Percentiles rank a stretch among this genome's conserved stretches.
phyloP scores from a whole-genome alignment of 2,113 vertebrate genomes.

The Tragelaphus strepsiceros region DNA sequence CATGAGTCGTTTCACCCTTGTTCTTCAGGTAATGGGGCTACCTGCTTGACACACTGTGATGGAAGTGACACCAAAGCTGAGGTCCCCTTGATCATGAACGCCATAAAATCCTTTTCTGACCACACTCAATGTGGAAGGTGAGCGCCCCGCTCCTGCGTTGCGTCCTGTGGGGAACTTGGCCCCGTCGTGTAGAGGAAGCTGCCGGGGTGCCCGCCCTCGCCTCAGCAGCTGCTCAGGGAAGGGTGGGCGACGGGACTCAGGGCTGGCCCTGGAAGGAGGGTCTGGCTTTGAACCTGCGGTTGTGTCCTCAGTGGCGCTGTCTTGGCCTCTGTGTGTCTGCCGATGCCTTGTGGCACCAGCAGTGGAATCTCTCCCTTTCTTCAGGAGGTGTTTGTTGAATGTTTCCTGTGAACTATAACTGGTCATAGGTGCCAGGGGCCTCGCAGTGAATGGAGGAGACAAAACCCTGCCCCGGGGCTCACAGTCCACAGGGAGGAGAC shows the following conservation, averaged over 20 bases:
- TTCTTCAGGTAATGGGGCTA: slow-evolving; percentile 90
- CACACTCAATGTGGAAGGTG: slow-evolving; percentile 86
- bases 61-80: slow-evolving; percentile 89
- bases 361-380: neutral
- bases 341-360: neutral
- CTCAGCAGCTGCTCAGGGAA: neutral
- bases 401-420: neutral
- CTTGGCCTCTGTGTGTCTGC: neutral
- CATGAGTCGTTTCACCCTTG: neutral
- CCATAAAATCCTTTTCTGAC: slow-evolving; percentile 84
- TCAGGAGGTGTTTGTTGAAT: neutral
- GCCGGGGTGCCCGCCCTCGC: fast-evolving
- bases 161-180: fast-evolving
- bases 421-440: neutral
- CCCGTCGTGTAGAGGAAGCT: fast-evolving
- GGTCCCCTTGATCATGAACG: slow-evolving; percentile 85
- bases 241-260: fast-evolving
- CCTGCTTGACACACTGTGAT: slow-evolving; percentile 93
- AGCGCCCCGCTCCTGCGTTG: neutral
- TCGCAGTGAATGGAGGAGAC: neutral
- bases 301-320: no score
- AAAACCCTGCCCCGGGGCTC: no score
- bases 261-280: neutral
- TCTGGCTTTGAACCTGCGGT: neutral
- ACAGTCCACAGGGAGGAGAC: neutral